Evolutionary conservation across 2,113 vertebrate species (phyloP).

Genomic region (Shinisaurus crocodilurus): DNA sequence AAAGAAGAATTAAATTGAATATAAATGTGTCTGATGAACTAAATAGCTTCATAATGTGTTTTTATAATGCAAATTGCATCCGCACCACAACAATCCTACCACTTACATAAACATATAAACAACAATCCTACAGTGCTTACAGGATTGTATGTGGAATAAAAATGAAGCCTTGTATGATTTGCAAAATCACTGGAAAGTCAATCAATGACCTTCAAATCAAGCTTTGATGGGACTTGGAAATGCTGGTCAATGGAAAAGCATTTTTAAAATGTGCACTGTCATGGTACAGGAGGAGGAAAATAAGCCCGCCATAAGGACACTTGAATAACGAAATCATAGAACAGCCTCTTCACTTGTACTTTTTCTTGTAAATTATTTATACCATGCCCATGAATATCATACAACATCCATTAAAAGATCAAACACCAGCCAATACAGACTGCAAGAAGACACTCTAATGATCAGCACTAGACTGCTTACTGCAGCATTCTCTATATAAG

Average conservation of each 20-base stretch:
- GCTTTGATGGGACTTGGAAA: neutral
- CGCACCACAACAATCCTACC: neutral
- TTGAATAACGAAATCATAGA: neutral
- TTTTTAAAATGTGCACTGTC: neutral
- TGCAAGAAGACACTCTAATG: neutral
- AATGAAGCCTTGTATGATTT: constrained; percentile 17
- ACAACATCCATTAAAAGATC: constrained; percentile 7
- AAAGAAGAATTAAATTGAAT: neutral
- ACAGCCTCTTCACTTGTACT: neutral
- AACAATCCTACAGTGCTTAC: neutral
- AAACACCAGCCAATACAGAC: neutral
- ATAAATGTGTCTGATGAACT: neutral
- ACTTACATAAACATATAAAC: too few species aligned
- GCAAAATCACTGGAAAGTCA: neutral
- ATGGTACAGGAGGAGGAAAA: neutral
- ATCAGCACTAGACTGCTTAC: neutral
- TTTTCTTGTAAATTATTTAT: neutral
- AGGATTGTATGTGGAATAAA: neutral
- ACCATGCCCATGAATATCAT: neutral
- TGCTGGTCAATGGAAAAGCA: neutral
- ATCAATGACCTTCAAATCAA: neutral
- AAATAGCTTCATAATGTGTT: neutral
- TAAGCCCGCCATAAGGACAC: neutral
- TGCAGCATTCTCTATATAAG: neutral
- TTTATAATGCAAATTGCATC: constrained; percentile 8